Conservation (phyloP, 2,797 vertebrate genomes). For the Rhabdomys pumilio region DNA sequence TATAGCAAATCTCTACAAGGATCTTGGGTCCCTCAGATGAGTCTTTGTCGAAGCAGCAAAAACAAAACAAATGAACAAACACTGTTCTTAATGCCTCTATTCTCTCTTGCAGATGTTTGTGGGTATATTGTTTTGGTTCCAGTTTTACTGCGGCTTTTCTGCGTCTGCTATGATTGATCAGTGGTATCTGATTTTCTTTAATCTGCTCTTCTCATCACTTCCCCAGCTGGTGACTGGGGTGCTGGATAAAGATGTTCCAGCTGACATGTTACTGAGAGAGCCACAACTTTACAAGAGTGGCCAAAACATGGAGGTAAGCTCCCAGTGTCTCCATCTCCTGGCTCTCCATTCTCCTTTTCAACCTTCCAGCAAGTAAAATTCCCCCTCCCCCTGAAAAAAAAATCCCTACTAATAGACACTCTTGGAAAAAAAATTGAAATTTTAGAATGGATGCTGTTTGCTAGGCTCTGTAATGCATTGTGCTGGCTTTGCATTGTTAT, state of each 20-base stretch:
- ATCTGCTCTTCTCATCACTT: conserved; percentile 98
- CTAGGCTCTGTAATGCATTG: too few relatives aligned
- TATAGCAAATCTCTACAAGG: background rate
- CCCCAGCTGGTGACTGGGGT: conserved; percentile 98
- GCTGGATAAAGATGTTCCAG: conserved; percentile 96
- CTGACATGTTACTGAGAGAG: conserved; percentile 92
- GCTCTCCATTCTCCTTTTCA: fast-evolving
- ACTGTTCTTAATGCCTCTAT: background rate
- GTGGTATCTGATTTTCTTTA: conserved; percentile 99
- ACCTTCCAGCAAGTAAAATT: background rate
- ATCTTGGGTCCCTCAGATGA: background rate
- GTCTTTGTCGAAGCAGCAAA: fast-evolving
- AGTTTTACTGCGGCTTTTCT: conserved; percentile 99
- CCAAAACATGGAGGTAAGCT: conserved; percentile 95
- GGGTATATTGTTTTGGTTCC: conserved; percentile 98
- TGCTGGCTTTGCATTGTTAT: background rate
- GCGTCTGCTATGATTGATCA: conserved; percentile 98
- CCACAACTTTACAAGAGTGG: conserved; percentile 97
- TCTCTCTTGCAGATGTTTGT: conserved; percentile 95
- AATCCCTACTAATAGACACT: background rate
- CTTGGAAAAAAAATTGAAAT: too few relatives aligned
- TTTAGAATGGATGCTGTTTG: background rate
- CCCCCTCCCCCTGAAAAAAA: fast-evolving
- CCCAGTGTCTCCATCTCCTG: fast-evolving
- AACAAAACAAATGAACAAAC: too few relatives aligned